Evolutionary conservation across 2,113 vertebrate species (phyloP).

Genomic region (Nestor notabilis): DNA sequence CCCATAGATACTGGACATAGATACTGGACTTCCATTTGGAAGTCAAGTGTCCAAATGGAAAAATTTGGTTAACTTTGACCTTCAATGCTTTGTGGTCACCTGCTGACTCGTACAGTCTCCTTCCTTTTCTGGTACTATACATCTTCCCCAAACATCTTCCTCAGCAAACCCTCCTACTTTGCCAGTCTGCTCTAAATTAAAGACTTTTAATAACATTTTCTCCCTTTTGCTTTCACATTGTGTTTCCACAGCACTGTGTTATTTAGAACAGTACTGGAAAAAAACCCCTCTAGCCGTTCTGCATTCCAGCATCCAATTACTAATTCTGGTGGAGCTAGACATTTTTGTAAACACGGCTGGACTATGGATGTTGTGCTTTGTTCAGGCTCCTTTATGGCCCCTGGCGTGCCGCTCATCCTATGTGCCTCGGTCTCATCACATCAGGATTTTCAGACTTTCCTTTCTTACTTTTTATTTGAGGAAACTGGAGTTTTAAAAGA

Average conservation of each 20-base stretch:
- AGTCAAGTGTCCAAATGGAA: neutral
- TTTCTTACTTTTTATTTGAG: neutral
- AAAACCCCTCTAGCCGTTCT: neutral
- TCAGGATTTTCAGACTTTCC: slow-evolving; percentile 6
- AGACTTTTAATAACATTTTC: neutral
- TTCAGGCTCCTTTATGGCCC: slow-evolving; percentile 1
- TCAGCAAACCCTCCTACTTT: neutral
- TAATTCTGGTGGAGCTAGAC: slow-evolving; percentile 10
- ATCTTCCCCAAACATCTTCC: neutral
- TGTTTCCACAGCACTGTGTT: neutral
- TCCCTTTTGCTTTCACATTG: neutral
- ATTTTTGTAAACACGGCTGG: slow-evolving; percentile 10
- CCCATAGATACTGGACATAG: neutral
- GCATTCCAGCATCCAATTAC: neutral
- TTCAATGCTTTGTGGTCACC: neutral
- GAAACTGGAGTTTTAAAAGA: neutral
- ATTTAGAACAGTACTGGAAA: neutral
- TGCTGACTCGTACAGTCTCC: neutral
- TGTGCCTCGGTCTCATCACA: neutral
- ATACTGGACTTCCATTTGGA: too few species aligned
- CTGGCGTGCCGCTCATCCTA: neutral
- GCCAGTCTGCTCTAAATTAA: neutral
- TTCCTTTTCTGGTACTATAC: neutral
- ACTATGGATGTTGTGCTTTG: neutral
- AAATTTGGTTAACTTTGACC: neutral